Evolutionary conservation across 2,888 invertebrate genomes (phyloP), one percentile per base, ranked within the genome.

Genomic region (Marronus borbonicus): DNA sequence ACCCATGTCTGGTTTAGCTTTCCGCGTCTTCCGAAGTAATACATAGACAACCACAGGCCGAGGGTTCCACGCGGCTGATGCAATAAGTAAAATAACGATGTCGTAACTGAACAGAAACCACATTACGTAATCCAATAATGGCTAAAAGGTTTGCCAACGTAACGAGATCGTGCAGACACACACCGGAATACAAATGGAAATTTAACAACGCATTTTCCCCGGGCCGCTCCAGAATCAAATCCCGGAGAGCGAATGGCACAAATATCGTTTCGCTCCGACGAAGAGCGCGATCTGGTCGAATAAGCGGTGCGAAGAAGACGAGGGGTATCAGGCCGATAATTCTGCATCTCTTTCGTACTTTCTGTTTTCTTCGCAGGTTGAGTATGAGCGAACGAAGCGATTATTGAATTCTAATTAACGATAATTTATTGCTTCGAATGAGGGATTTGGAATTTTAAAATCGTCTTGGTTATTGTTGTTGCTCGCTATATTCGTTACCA

Each of bases 61-160:
- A 50, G 28, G 20, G 24, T 28, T 14, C n/a, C 31, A 50, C n/a
- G 20, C 39, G 39, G 39, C 31, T 36, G 72, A 60, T 60, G 72
- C 60, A 60, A 74, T 60, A 44, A 74, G 60, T 74, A 39, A 74
- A 60, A 60, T 74, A 70, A 70, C 58, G 70, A 58, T 39, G 58
- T 58, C 70, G 70, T 70, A 70, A 75, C 75, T 28, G 49, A 75
- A 55, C 64, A 76, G 74, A 72, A 79, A 80, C 74, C 78, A 69
- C 78, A 78, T 70, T 79, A 80, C 76, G 68, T 75, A 81, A 81
- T 81, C 80, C 76, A 79, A 79, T 81, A 79, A 77, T 76, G 77
- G 78, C 79, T 80, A 78, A 79, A 81, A 81, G 78, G 81, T 81
- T 81, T 80, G 79, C 80, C 79, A 74, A 78, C 81, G 76, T 81